Conservation (phyloP, 1,140 invertebrate genomes). For the Drosophila ironensis region DNA sequence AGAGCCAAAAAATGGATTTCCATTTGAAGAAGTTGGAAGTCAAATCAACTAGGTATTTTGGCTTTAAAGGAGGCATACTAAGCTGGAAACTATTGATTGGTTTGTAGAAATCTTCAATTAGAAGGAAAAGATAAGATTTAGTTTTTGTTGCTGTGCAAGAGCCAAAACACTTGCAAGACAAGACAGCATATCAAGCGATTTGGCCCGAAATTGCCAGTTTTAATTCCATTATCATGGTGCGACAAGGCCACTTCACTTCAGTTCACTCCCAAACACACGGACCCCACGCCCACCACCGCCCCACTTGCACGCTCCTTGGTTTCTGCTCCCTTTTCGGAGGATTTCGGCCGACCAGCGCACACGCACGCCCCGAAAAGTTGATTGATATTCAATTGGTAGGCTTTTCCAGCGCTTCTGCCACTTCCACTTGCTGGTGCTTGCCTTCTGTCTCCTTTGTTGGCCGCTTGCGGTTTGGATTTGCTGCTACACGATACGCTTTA, state of each 20-base stretch:
- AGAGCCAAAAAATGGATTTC: no score
- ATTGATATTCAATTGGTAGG: slow-evolving; percentile 81
- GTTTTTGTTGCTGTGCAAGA: slow-evolving; percentile 6
- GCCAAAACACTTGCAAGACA: slow-evolving; percentile 23
- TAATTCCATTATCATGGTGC: slow-evolving; percentile 70
- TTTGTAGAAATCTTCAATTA: no score
- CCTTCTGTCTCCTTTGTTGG: slow-evolving; percentile 41
- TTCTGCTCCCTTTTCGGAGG: slow-evolving; percentile 17
- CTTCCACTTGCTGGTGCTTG: background rate
- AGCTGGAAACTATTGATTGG: no score
- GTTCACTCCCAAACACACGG: slow-evolving; percentile 1
- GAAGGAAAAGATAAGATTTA: no score
- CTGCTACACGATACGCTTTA: slow-evolving; percentile 77
- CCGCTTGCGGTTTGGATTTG: slow-evolving; percentile 72
- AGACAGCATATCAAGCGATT: slow-evolving; percentile 56
- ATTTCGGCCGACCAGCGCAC: slow-evolving; percentile 15
- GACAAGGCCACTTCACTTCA: slow-evolving; percentile 23
- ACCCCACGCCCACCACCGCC: slow-evolving; percentile 5
- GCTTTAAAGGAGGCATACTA: no score
- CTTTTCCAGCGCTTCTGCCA: slow-evolving; percentile 43
- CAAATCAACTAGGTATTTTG: no score
- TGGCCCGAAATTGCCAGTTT: slow-evolving; percentile 69
- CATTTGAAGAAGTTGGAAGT: no score
- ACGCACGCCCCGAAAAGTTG: slow-evolving; percentile 59
- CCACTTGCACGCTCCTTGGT: slow-evolving; percentile 26